Evolutionary conservation across 2,797 vertebrate species (phyloP), one percentile per base, ranked within the genome.

Genomic region (Picus viridis): DNA sequence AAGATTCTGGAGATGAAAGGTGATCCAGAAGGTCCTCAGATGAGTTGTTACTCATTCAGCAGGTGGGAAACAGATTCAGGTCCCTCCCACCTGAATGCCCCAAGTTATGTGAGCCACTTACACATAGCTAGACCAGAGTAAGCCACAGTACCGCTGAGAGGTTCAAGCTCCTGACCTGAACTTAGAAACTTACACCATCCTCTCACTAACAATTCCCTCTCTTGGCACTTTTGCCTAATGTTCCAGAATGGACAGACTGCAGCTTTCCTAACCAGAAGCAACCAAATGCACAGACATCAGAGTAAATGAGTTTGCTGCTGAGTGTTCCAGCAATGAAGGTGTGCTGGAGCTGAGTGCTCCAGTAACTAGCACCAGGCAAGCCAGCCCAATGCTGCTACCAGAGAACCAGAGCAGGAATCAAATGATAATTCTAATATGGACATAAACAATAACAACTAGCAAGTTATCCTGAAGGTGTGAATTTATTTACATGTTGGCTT

Each of bases 201-300:
- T 43, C 26, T 83, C 72, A 34, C 41, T 85, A 64, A 49, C 23
- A 14, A 5, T n/a, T 77, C 61, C 16, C 27, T 69, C 30, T 39
- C 23, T 15, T 0, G 0, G 45, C 36, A 56, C 30, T 49, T 43
- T 19, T 54, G 32, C n/a, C n/a, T n/a, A n/a, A n/a, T n/a, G n/a
- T n/a, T n/a, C n/a, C n/a, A n/a, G n/a, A n/a, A n/a, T n/a, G n/a
- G n/a, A n/a, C n/a, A n/a, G n/a, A n/a, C n/a, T n/a, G n/a, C 4
- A 73, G 26, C 29, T 59, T 64, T 56, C 43, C 39, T 29, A 36
- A 58, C 19, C 13, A 53, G 51, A 64, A 71, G 27, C 32, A 59
- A 45, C 9, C 13, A 14, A 45, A 20, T 16, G 61, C 27, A 11
- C 17, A 71, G 26, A n/a, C 19, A 36, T 9, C 36, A 34, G n/a